Evolutionary conservation across 2,797 vertebrate genomes (phyloP), one percentile per base, ranked within the genome.

Genomic region (Mormyrops attenuatus): DNA sequence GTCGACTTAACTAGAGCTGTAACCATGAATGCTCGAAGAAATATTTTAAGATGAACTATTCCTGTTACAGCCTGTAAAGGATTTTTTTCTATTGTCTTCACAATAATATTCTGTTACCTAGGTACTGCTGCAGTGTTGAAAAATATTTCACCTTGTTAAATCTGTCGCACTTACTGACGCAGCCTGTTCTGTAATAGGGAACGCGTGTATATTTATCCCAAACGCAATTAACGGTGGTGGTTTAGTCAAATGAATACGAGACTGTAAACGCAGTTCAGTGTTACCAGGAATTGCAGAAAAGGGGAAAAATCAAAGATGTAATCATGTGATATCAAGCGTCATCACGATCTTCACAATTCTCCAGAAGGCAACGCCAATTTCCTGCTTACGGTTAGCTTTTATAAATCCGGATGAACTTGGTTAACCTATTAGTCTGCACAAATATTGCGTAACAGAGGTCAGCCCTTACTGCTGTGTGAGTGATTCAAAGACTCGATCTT

Each of bases 401-500:
- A 52, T 30, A 50, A 26, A 85, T 50, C 11, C 44, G 3, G 11
- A 26, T 49, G 22, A 85, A 85, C 44, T 50, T 30, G n/a, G 41
- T 15, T 50, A 49, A 85, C 47, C 9, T 85, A 50, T 50, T 52
- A 47, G 9, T 30, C 49, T 52, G 82, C 38, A 47, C 41, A 47
- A 17, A 3, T 82, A 8, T 22, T 85, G 22, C 20, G n/a, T 22
- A 50, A 26, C 47, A 26, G 47, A 52, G 47, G 7, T 52, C n/a
- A 52, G 11, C 44, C 22, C n/a, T n/a, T 52, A 52, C n/a, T 47
- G 30, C 77, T 69, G 5, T 13, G 82, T 20, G 66, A 49, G 88
- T 92, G 89, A 90, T 84, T 90, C 90, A 91, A 63, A 53, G 52
- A 77, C 73, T 88, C 38, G 89, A 55, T 87, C 91, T 92, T 92